Evolutionary conservation across 1,140 invertebrate genomes (phyloP), one percentile per base, ranked within the genome.

Genomic region (Scaptomyza graminum): DNA sequence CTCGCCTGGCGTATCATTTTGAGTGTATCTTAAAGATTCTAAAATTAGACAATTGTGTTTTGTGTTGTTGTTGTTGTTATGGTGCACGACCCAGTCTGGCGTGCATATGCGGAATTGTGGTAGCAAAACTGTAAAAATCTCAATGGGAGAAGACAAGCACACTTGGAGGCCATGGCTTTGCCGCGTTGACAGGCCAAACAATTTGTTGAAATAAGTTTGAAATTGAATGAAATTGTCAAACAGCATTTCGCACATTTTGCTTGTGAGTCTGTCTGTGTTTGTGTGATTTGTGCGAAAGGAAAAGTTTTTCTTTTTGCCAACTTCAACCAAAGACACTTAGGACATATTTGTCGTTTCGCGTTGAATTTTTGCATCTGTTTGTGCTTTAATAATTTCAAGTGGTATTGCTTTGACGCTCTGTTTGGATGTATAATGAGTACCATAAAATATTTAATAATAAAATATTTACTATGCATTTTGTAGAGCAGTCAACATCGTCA

Each of bases 21-120:
- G 84, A 89, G 84, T 88, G 84, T 88, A 88, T 88, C 83, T 88
- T 89, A 88, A 88, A 88, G 83, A 88, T 83, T 88, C 83, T 88
- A 88, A 88, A 88, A 88, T 88, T 88, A 88, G 83, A 88, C 84
- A 73, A 88, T 88, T 83, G 84, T 83, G 51, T 61, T 71, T 55
- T 61, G 66, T 71, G 59, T 61, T 69, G 49, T 56, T 62, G 55
- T 25, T 60, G 15, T 46, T 66, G 56, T 61, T 69, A 57, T 57
- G 69, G 61, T 75, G 73, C 62, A 62, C 73, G 73, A 72, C 57
- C 62, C 73, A 41, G 61, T 55, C 63, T 67, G 69, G 79, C 44
- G 56, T 70, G 65, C 82, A 87, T 85, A 87, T 88, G 82, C 85
- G 83, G 83, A 82, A 88, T 87, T 88, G 82, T 74, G 82, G 78